Evolutionary conservation across 1,140 invertebrate genomes (phyloP), one percentile per base, ranked within the genome.

Genomic region (Chrysopa pallens): DNA sequence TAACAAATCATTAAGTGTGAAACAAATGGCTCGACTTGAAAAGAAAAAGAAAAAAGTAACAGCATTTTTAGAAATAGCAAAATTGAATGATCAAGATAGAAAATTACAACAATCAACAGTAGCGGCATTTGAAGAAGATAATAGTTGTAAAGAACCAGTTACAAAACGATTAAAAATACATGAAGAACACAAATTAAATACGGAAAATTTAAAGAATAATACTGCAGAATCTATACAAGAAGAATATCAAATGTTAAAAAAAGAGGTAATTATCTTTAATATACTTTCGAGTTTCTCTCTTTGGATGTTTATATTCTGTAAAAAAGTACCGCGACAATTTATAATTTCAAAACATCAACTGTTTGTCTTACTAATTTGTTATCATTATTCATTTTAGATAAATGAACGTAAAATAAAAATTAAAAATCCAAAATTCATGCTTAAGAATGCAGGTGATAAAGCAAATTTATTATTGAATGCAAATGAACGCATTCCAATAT

Each of bases 401-500:
- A 61, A 59, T 4, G 66, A 70, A 40, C 63, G 65, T 57, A 80
- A 69, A 45, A 68, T 66, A 7, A 52, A 51, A 43, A 48, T 76
- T 31, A 58, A 59, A 48, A 52, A 58, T 15, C 74, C 77, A 15
- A 63, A 67, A 36, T 65, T 82, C 45, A 56, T 60, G 39, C 60
- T 82, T 17, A 73, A 74, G 56, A 58, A 62, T 39, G 61, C 69
- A 44, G 79, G 79, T 17, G 60, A 73, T 51, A 67, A 62, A 51
- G 77, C 80, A 39, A 68, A 61, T 36, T 55, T 82, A 44, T 55
- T 58, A 37, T 54, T 62, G 23, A 56, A 66, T 28, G 48, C 57
- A 27, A 56, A 70, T 39, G 62, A 72, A 38, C 67, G 82, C 48
- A 70, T 80, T 38, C 86, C 87, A 7, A 64, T 93, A 47, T 79